A percentile compares a stretch with the other conserved stretches of the same genome.
These are phyloP conservation scores for Andrena trimmerana DNA, from an alignment of 2,888 invertebrate genomes.

Conservation along the genomic window DNA sequence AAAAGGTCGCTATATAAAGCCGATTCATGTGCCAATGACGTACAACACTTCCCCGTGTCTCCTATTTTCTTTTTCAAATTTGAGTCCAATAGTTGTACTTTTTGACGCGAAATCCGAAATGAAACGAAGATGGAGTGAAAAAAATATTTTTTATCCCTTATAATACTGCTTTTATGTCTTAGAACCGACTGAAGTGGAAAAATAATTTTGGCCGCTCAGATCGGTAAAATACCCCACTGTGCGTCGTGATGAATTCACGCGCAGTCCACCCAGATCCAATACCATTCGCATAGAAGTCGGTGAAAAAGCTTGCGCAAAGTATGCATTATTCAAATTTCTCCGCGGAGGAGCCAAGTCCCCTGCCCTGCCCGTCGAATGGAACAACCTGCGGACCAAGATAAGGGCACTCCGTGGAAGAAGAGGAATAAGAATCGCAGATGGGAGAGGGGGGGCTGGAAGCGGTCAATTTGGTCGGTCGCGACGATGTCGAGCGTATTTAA, in stretches of 20 bases:
- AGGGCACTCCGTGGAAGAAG: constrained; percentile 9
- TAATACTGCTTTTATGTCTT: neutral
- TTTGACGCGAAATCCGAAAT: too few species aligned
- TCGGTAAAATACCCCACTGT: too few species aligned
- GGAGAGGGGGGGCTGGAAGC: constrained; percentile 11
- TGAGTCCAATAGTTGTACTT: too few species aligned
- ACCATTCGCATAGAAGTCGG: neutral
- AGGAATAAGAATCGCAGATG: neutral
- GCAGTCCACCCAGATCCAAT: neutral
- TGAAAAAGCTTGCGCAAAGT: constrained; percentile 8
- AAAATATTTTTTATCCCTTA: neutral
- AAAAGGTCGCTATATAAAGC: too few species aligned
- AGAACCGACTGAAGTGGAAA: too few species aligned
- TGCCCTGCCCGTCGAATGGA: constrained; percentile 25
- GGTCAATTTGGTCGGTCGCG: constrained; percentile 59
- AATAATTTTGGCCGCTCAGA: too few species aligned
- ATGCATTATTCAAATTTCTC: constrained; percentile 44
- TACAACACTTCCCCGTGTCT: too few species aligned
- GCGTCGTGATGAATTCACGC: neutral
- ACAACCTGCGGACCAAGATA: constrained; percentile 41
- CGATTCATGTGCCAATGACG: too few species aligned
- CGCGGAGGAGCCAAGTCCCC: constrained; percentile 13
- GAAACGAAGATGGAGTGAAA: neutral
- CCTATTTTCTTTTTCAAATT: too few species aligned
- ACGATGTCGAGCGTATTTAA: constrained; percentile 73